phyloP scores from a whole-genome alignment of 2,888 invertebrate genomes.

The Trisateles emortualis region DNA sequence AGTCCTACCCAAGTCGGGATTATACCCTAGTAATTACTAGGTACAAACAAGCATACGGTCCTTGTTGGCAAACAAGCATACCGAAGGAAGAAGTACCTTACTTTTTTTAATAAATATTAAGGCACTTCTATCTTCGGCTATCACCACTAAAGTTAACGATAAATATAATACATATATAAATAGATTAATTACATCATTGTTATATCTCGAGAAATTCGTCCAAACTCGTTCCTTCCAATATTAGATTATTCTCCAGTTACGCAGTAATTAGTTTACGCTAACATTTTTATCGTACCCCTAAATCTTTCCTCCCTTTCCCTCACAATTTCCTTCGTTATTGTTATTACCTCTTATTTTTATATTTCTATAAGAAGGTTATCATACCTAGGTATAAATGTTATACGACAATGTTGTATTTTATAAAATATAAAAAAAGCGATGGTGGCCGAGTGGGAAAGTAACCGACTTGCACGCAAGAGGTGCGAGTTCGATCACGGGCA shows the following conservation, averaged over 20 bases:
- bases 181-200: conserved; percentile 4
- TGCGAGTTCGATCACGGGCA: too few relatives aligned
- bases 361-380: conserved; percentile 1
- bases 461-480: too few relatives aligned
- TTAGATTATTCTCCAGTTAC: conserved; percentile 37
- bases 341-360: conserved; percentile 27
- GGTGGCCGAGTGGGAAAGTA: too few relatives aligned
- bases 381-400: not conserved
- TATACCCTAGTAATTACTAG: too few relatives aligned
- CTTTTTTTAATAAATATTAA: too few relatives aligned
- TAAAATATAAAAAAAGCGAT: too few relatives aligned
- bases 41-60: too few relatives aligned
- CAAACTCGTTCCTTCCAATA: conserved; percentile 9
- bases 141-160: too few relatives aligned
- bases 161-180: not conserved
- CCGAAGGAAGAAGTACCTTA: too few relatives aligned
- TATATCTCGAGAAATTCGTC: conserved; percentile 5
- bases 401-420: not conserved
- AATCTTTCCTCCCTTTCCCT: conserved; percentile 34
- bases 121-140: too few relatives aligned
- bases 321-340: conserved; percentile 24
- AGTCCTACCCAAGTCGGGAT: too few relatives aligned
- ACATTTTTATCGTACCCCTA: conserved; percentile 52
- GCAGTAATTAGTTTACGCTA: conserved; percentile 55
- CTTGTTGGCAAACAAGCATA: too few relatives aligned